Evolutionary conservation across 2,888 invertebrate species (phyloP).

Genomic region (Scelioninae gen. 2): DNA sequence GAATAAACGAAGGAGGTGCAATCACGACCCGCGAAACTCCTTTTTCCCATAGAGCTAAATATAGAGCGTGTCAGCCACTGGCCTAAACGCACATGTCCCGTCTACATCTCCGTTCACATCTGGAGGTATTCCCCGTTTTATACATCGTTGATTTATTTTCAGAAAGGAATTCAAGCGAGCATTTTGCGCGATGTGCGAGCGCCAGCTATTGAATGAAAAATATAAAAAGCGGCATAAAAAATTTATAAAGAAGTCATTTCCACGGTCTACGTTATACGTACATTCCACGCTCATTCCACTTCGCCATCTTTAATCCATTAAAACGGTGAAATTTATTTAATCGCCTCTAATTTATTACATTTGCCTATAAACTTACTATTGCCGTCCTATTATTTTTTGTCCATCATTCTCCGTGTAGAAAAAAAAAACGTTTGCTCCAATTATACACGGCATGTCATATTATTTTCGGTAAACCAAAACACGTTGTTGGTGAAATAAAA

Average conservation of each 20-base stretch:
- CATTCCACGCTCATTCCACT: not conserved
- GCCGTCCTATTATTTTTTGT: too few relatives aligned
- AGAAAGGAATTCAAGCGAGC: conserved; percentile 47
- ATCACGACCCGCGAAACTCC: conserved; percentile 64
- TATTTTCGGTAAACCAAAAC: too few relatives aligned
- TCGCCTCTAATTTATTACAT: too few relatives aligned
- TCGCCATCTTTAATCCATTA: conserved; percentile 13
- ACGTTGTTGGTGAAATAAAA: too few relatives aligned
- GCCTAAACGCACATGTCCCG: conserved; percentile 69
- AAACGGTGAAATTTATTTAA: not conserved
- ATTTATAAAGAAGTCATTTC: conserved; percentile 25
- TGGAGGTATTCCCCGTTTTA: conserved; percentile 56
- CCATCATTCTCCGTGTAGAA: too few relatives aligned
- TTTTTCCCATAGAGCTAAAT: conserved; percentile 74
- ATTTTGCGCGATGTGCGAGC: conserved; percentile 45
- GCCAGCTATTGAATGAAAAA: conserved; percentile 17
- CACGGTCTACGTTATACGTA: conserved; percentile 1
- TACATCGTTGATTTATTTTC: conserved; percentile 66
- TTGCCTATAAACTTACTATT: too few relatives aligned
- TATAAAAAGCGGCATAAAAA: conserved; percentile 19
- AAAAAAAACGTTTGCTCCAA: too few relatives aligned
- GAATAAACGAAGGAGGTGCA: conserved; percentile 58
- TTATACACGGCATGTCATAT: too few relatives aligned
- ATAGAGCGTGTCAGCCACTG: conserved; percentile 71
- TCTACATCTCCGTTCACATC: conserved; percentile 52